Base-by-base conservation (phyloP, 64 coral and sea anemone species). In the Platygyra sinensis region DNA sequence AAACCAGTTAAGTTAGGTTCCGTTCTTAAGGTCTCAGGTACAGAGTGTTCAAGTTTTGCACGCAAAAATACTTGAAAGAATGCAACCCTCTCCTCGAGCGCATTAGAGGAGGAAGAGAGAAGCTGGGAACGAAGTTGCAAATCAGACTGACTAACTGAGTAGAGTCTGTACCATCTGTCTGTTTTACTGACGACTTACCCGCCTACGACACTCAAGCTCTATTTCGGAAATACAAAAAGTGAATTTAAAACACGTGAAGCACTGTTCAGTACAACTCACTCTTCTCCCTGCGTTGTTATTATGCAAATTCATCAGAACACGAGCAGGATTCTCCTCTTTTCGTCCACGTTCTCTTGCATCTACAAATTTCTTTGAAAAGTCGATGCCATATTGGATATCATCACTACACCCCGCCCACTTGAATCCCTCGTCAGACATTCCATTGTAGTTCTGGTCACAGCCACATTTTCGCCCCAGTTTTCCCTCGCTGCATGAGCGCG, bases 361-460 rank as follows among this genome's bases (percentile, higher is more conserved):
- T 0, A 98, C 93, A 82, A 98, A 98, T n/a, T 82, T 90, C 18
- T 71, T 42, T 1, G 96, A 89, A 72, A 98, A 98, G 2, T 78
- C 92, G 19, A 95, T 98, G 4, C 96, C 96, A 84, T 89, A 95
- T 2, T 93, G 73, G 24, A 98, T 95, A 52, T 98, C 89, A 73
- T 98, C 96, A 73, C 96, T 98, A 46, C 96, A 98, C 1, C 96
- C 96, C 19, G 96, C 93, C 96, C 96, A 98, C 17, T 90, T 80
- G 60, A 82, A 98, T 17, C 93, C 93, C 24, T 95, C 51, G 0
- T 92, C 59, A 5, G 92, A 87, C 12, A 60, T 73, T 31, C 89
- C 89, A 10, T n/a, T 61, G 36, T 92, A 81, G 73, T 95, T 93
- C 14, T 63, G 59, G 52, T 98, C 96, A 49, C 96, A 98, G 24